Evolutionary conservation across 1,140 invertebrate genomes (phyloP), one percentile per base, ranked within the genome.

Genomic region (Bombus polaris): DNA sequence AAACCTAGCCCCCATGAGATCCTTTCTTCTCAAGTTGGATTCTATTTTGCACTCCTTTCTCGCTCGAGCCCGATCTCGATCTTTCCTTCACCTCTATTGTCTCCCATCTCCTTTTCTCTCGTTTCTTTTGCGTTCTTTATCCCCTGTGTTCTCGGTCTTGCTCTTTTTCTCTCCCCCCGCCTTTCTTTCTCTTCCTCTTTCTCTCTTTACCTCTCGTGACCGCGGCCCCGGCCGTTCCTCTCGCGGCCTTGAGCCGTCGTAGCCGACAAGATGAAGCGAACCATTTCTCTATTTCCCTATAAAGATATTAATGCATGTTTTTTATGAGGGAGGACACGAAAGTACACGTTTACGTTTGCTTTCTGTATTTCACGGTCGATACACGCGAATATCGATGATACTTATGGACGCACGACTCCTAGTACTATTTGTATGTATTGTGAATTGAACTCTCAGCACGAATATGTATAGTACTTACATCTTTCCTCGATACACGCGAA

Each of bases 221-320:
- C 86, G 85, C 79, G 81, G 81, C 88, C 80, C 90, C 83, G 91
- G 92, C 89, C 91, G 89, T 92, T 93, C 92, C 91, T 92, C 91
- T 92, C 91, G 87, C 91, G 92, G 88, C 92, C 92, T 93, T 93
- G 92, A 93, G 89, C 73, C 80, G 76, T 87, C 90, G 86, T 85
- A 80, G 44, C 72, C 85, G 71, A 88, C 70, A 77, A 87, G 81
- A 87, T 73, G 71, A 44, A 76, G 65, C 85, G 65, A 70, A 71
- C 84, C 79, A 77, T 68, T 70, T 80, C 78, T 76, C 78, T 76
- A 70, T 90, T 91, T 87, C 74, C 72, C 62, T 75, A 37, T 39
- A 68, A 68, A 68, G 10, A 44, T 66, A 68, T 65, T 59, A 87
- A 53, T 39, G 57, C 77, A 77, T 66, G 59, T n/a, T 62, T 59